Conservation (phyloP, 2,113 vertebrate genomes). For the Eolophus roseicapilla region DNA sequence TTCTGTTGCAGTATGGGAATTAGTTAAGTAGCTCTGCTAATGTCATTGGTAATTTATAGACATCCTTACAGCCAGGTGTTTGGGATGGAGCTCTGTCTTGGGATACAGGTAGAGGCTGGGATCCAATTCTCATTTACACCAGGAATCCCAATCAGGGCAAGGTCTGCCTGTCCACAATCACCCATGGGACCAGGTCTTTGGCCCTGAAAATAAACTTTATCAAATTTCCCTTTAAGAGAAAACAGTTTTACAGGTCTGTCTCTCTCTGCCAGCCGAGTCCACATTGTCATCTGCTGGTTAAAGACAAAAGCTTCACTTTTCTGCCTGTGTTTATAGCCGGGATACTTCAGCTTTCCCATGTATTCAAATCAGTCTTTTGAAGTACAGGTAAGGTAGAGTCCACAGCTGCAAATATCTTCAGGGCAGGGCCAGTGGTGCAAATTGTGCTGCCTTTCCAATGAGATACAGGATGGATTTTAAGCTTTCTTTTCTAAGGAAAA, state of each 20-base stretch:
- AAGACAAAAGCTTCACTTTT: background rate
- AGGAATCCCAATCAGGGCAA: accelerated
- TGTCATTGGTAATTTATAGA: background rate
- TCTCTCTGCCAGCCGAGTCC: background rate
- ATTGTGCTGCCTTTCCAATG: background rate
- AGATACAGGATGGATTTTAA: background rate
- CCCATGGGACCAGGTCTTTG: background rate
- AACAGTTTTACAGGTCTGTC: background rate
- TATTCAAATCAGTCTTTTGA: background rate
- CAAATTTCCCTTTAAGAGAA: background rate
- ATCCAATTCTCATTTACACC: background rate
- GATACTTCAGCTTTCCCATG: background rate
- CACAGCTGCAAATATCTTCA: background rate
- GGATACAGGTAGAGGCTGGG: background rate
- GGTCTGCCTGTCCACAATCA: background rate
- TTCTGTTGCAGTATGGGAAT: background rate
- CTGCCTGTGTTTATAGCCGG: background rate
- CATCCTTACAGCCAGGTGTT: background rate
- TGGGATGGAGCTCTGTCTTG: background rate
- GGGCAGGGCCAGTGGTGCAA: background rate
- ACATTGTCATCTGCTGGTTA: background rate
- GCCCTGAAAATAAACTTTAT: background rate
- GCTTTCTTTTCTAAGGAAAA: background rate
- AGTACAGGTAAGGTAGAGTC: background rate
- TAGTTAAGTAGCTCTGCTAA: background rate